phyloP scores from a whole-genome alignment of 30 jellyfish, hydroid and myxozoan genomes.

The Clytia hemisphaerica region DNA sequence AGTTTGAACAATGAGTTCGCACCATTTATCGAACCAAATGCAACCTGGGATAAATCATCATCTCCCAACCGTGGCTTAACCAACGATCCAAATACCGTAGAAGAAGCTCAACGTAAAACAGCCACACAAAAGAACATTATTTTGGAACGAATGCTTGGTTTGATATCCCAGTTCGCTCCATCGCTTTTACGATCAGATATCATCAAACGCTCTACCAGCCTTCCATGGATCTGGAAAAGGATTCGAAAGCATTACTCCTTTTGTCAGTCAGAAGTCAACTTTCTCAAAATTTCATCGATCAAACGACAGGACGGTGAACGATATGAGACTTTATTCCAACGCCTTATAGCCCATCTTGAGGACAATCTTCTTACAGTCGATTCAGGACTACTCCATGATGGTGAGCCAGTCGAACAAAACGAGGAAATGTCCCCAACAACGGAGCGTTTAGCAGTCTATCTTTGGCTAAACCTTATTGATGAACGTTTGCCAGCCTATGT shows the following conservation, averaged over 20 bases:
- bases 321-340: too few species aligned
- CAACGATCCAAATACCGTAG: too few species aligned
- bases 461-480: neutral
- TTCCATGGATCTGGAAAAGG: neutral
- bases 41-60: too few species aligned
- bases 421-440: slow-evolving; percentile 4
- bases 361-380: too few species aligned
- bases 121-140: too few species aligned
- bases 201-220: neutral
- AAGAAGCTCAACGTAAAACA: too few species aligned
- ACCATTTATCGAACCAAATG: too few species aligned
- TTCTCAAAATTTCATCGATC: neutral
- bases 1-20: too few species aligned
- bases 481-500: neutral
- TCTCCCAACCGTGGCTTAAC: too few species aligned
- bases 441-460: neutral
- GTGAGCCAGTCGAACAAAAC: neutral
- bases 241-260: neutral
- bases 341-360: too few species aligned
- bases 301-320: too few species aligned
- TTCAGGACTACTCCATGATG: neutral
- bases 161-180: neutral
- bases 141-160: too few species aligned
- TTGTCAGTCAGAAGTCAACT: neutral
- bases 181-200: neutral